A percentile compares a stretch with the other conserved stretches of the same genome.
Conservation (phyloP, 2,113 vertebrate genomes). For the Heliornis fulica region DNA sequence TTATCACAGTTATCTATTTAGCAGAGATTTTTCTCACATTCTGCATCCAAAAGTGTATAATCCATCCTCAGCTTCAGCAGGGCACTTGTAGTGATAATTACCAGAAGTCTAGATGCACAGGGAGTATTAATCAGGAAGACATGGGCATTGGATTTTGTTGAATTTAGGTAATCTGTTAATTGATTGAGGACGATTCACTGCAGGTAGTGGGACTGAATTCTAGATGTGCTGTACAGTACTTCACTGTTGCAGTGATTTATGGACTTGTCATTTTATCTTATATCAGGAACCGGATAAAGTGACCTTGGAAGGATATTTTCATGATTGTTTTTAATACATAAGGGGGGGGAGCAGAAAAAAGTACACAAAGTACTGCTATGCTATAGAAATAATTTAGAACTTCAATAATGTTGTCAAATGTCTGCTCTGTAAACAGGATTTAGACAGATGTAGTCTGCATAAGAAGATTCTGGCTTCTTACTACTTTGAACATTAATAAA, state of each 20-base stretch:
- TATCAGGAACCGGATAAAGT: conserved; percentile 15
- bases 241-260: conserved; percentile 32
- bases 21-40: not conserved
- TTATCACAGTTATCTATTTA: not conserved
- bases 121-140: conserved; percentile 24
- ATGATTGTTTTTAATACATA: conserved; percentile 9
- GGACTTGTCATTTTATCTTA: conserved; percentile 26
- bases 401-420: conserved; percentile 24
- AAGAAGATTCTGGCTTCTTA: conserved; percentile 14
- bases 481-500: conserved; percentile 43
- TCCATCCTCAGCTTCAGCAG: not conserved
- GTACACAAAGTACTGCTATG: not conserved
- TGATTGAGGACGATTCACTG: conserved; percentile 41
- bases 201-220: not conserved
- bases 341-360: not conserved
- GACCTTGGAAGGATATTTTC: conserved; percentile 34
- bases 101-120: not conserved
- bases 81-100: not conserved
- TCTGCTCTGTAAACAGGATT: conserved; percentile 28
- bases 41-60: not conserved
- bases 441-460: not conserved
- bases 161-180: conserved; percentile 52
- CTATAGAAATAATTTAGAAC: conserved; percentile 10
- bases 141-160: conserved; percentile 26
- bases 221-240: conserved; percentile 2